phyloP scores from a whole-genome alignment of 2,113 vertebrate species.

The Tachycineta bicolor region DNA sequence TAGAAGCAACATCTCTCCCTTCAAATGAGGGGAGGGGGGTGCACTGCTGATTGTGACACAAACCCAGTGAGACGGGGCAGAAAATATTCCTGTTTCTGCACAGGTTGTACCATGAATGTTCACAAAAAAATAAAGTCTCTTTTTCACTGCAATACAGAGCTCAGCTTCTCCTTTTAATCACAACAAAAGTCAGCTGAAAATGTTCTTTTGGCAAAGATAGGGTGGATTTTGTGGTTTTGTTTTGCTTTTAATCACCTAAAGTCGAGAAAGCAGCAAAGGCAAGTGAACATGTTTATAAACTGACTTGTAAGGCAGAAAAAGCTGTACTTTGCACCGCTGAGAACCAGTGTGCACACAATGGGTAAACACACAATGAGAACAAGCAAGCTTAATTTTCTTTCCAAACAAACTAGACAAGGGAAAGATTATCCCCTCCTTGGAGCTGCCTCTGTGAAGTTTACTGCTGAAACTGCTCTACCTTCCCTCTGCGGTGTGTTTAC shows the following conservation, averaged over 20 bases:
- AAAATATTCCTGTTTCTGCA: neutral
- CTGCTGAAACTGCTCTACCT: neutral
- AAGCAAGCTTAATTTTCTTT: slow-evolving; percentile 2
- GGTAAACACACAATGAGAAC: slow-evolving; percentile 1
- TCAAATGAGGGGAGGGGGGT: neutral
- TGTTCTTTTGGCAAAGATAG: neutral
- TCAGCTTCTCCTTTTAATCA: neutral
- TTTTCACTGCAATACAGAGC: neutral
- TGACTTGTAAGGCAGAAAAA: neutral
- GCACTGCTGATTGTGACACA: neutral
- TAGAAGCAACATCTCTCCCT: neutral
- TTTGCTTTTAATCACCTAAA: neutral
- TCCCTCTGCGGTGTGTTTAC: neutral
- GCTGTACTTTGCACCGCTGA: slow-evolving; percentile 3
- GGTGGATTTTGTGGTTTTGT: neutral
- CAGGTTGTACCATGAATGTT: neutral
- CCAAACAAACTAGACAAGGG: slow-evolving; percentile 14
- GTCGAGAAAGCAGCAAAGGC: neutral
- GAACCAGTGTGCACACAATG: neutral
- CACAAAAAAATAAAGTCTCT: neutral
- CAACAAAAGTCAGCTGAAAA: neutral
- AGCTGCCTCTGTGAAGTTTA: neutral
- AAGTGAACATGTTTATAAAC: neutral
- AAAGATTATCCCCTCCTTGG: slow-evolving; percentile 22
- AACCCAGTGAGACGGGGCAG: neutral